phyloP scores from a whole-genome alignment of 2,888 invertebrate genomes.

The Monopis laevigella region DNA sequence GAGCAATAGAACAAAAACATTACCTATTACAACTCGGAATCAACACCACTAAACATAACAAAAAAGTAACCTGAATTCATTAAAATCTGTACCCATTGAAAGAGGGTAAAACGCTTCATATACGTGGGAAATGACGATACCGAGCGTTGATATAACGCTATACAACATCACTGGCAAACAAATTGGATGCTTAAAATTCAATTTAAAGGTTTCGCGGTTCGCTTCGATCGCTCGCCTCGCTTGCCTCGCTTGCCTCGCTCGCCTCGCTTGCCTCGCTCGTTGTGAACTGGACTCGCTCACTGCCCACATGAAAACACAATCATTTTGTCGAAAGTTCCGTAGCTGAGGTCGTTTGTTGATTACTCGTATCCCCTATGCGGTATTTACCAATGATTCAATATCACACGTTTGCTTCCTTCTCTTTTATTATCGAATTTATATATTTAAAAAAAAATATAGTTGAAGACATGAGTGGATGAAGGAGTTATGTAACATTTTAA shows the following conservation, averaged over 20 bases:
- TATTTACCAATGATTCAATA: too few relatives aligned
- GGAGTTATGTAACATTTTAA: too few relatives aligned
- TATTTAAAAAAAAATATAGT: too few relatives aligned
- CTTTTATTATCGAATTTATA: too few relatives aligned
- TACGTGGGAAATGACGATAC: constrained; percentile 38
- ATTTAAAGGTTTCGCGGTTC: constrained; percentile 66
- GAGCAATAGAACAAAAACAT: too few relatives aligned
- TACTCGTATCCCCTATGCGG: too few relatives aligned
- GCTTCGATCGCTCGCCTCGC: constrained; percentile 56
- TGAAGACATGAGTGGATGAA: too few relatives aligned
- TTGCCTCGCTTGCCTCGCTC: too few relatives aligned
- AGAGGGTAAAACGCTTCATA: constrained; percentile 43
- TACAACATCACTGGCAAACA: constrained; percentile 47
- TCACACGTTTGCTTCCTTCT: too few relatives aligned
- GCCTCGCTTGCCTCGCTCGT: constrained; percentile 55
- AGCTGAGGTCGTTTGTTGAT: too few relatives aligned
- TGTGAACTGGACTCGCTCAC: constrained; percentile 49
- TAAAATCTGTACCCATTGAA: constrained; percentile 5
- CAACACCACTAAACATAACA: too few relatives aligned
- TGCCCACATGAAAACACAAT: constrained; percentile 51
- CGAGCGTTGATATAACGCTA: constrained; percentile 34
- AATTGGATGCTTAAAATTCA: constrained; percentile 68
- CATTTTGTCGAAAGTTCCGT: constrained; percentile 38
- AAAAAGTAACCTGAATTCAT: constrained; percentile 8
- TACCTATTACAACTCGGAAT: too few relatives aligned